Conservation (phyloP, 1,140 invertebrate genomes). For the Papilio polytes region DNA sequence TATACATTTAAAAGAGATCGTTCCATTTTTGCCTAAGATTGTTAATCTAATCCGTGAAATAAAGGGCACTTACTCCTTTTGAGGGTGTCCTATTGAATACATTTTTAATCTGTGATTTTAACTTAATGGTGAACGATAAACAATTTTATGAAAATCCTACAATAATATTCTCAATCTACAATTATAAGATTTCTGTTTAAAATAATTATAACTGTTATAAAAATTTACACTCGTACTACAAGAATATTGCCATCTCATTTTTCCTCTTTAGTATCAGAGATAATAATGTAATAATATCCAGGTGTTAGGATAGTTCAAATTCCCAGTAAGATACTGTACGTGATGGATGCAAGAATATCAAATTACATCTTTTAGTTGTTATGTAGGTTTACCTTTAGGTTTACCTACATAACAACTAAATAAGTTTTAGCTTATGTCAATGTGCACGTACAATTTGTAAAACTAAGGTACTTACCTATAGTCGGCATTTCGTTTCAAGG, state of each 20-base stretch:
- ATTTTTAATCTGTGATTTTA: no score
- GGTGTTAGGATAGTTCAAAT: no score
- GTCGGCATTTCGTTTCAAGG: constrained; percentile 48
- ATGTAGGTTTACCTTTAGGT: no score
- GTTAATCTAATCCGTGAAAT: background rate
- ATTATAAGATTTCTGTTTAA: no score
- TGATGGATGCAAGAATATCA: background rate
- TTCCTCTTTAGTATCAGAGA: background rate
- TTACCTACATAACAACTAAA: no score
- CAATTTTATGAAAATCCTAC: no score
- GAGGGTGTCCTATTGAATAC: no score
- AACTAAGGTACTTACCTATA: constrained; percentile 31
- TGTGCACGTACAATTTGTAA: background rate
- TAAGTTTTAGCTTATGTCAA: background rate
- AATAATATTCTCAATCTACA: no score
- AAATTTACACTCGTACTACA: no score
- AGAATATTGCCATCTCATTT: background rate
- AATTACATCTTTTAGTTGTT: background rate
- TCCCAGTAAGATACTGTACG: background rate
- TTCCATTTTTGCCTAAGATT: background rate
- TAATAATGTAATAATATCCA: background rate
- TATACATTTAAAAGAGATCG: background rate
- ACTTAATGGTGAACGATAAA: no score
- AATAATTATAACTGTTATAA: no score
- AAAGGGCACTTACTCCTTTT: no score